These are phyloP conservation scores for Oedothorax gibbosus DNA, from an alignment of 1,140 invertebrate species.

Conservation along the genomic window DNA sequence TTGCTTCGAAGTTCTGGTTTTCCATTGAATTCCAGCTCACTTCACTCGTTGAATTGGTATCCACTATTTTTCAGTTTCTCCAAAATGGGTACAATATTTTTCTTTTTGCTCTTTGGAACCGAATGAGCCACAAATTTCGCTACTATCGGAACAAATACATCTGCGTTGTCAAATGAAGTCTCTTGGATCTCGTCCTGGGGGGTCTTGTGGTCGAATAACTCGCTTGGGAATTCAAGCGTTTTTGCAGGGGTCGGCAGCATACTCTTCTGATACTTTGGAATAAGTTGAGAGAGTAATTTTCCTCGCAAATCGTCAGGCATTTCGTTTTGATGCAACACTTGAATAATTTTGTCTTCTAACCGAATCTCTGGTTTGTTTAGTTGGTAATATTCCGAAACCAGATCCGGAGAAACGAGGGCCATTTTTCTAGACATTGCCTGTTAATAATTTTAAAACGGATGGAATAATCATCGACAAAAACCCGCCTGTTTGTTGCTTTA, in stretches of 20 bases:
- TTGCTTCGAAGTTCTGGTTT: not conserved
- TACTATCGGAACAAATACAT: too few species aligned
- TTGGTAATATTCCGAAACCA: constrained; percentile 1
- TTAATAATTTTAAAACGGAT: not conserved
- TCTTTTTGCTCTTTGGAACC: too few species aligned
- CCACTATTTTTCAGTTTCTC: not conserved
- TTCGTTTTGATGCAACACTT: not conserved
- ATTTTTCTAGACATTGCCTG: not conserved
- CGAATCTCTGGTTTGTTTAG: not conserved
- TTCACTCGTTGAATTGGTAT: not conserved
- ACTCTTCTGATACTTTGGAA: not conserved
- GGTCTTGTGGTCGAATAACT: not conserved
- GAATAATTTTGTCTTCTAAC: not conserved
- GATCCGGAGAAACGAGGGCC: not conserved
- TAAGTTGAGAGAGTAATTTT: not conserved
- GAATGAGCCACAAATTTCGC: too few species aligned
- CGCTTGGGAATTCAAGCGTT: not conserved
- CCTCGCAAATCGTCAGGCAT: not conserved
- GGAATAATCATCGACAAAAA: constrained; percentile 1
- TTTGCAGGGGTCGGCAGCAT: not conserved
- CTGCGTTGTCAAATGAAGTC: not conserved
- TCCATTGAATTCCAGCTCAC: not conserved
- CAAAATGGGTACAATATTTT: not conserved
- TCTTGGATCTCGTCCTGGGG: not conserved
- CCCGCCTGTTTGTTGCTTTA: not conserved